Base-by-base conservation (phyloP, 1,140 invertebrate genomes). In the Drosophila kikkawai region DNA sequence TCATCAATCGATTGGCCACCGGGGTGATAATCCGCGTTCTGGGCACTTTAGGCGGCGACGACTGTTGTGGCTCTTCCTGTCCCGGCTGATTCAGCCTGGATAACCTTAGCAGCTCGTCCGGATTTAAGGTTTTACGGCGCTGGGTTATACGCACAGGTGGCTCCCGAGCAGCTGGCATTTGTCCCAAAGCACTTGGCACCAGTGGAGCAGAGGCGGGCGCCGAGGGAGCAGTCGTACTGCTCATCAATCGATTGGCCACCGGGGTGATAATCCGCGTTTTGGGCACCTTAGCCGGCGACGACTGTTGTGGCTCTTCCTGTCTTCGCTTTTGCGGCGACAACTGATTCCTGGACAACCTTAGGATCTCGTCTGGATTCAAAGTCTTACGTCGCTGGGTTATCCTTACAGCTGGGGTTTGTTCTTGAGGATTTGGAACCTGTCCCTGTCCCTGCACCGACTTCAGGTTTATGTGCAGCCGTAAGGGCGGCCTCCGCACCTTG, bases 361-460 rank as follows among this genome's bases (percentile, higher is more conserved):
- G 29, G 1, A 75, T 0, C 48, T 75, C 58, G 17, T 48, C 42
- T 4, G 78, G 58, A 45, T 75, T 75, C n/a, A n/a, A n/a, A n/a
- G n/a, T n/a, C 41, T 80, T 75, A 15, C 78, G 69, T 1, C 78
- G 69, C n/a, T 22, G 34, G 0, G 9, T 47, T n/a, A 80, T 75
- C 12, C 61, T 36, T 13, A 1, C 9, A 9, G 7, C 15, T 13
- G 26, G 26, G 4, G 0, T 29, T 29, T 29, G 26, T 29, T 29
- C 22, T 26, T 17, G n/a, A 17, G 41, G 4, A 17, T 3, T 4
- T 44, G 8, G 41, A 29, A 6, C 41, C 2, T 6, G n/a, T 8
- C 39, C 3, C 3, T 17, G 50, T 9, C 11, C 29, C 11, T 22
- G 32, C 32, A 22, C 13, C 29, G 36, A 26, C 36, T 59, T 71